Evolutionary conservation across 2,797 vertebrate species (phyloP), one percentile per base, ranked within the genome.

Genomic region (Yasuhikotakia modesta): DNA sequence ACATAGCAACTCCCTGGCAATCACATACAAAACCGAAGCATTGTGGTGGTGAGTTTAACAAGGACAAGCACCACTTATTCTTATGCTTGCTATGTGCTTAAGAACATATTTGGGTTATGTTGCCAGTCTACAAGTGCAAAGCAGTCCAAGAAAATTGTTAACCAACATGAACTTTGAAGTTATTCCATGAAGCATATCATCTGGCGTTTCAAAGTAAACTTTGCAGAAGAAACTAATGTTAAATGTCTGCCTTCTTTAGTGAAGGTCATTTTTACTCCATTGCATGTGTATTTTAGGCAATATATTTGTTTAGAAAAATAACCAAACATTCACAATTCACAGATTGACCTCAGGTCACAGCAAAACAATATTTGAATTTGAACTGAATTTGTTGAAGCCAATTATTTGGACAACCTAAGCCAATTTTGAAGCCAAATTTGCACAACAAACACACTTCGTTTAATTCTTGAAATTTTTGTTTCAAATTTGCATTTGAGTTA

Each of bases 311-410:
- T 27, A 27, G 27, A 27, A 27, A 27, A 4, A 27, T 2, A 27
- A 27, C 27, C 39, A 43, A 39, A 39, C 35, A 39, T 39, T 39
- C 5, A 39, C 35, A 13, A 50, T 50, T 50, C 5, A 50, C 16
- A 58, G 21, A 70, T 30, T 52, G 35, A 79, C 52, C 70, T 72
- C 52, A 60, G 24, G 17, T 19, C 77, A 52, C 27, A 50, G 16
- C 76, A 70, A n/a, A 21, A 39, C 60, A n/a, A n/a, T n/a, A 69
- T 75, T 81, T 63, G 46, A 72, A 67, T 57, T 65, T n/a, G n/a
- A n/a, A n/a, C n/a, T n/a, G n/a, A n/a, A 69, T 76, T 78, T 70
- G 32, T 45, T 67, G 30, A 32, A 30, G 27, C 2, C 30, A 13
- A 39, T 32, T 66, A 19, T 66, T 57, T 24, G n/a, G n/a, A n/a